Conservation (phyloP, 2,888 invertebrate species). For the Tipula helvola region DNA sequence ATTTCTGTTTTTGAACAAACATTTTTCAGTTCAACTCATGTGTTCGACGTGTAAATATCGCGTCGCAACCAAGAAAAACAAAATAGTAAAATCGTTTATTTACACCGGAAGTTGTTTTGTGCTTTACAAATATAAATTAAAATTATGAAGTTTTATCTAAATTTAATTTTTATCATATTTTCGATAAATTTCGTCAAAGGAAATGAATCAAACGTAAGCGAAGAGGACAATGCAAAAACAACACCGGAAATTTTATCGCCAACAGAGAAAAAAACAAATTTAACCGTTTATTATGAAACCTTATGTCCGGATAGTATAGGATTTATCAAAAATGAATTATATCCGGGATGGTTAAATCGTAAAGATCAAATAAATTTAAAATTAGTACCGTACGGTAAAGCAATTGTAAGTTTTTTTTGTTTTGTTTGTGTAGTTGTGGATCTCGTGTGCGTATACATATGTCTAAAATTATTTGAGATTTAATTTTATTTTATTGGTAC, state of each 20-base stretch:
- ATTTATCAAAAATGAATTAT: conserved; percentile 26
- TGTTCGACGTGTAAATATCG: background rate
- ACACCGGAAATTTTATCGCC: background rate
- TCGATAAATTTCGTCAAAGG: background rate
- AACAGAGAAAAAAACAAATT: background rate
- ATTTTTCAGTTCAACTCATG: background rate
- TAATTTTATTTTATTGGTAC: background rate
- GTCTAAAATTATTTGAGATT: background rate
- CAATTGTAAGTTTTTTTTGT: conserved; percentile 22
- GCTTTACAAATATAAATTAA: background rate
- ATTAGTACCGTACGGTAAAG: conserved; percentile 33
- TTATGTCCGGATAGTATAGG: conserved; percentile 29
- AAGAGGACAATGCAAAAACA: background rate
- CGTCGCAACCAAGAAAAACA: background rate
- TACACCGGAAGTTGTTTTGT: background rate
- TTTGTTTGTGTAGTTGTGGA: no score
- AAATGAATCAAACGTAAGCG: background rate
- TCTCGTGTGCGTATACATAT: no score
- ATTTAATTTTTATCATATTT: background rate
- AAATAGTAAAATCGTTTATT: background rate
- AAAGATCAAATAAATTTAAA: conserved; percentile 24
- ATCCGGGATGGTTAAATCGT: conserved; percentile 23
- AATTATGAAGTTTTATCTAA: background rate
- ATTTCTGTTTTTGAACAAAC: background rate
- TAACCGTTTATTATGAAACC: conserved; percentile 28